A percentile compares a stretch with the other conserved stretches of the same genome.
Conservation (phyloP, 2,888 invertebrate genomes). For the Cetonia aurata region DNA sequence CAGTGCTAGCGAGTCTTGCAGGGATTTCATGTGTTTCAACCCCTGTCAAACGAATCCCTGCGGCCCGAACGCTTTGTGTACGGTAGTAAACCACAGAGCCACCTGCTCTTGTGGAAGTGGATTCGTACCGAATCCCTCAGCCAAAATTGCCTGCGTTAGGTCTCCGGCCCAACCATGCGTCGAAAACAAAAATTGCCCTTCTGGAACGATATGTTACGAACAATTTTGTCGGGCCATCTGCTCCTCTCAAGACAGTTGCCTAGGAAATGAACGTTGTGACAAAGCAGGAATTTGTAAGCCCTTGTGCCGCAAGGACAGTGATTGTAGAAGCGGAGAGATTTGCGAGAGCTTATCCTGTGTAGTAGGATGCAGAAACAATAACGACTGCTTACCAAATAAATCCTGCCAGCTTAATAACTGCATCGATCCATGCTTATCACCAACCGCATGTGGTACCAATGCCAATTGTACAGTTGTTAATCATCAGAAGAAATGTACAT, state of each 20-base stretch:
- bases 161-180: constrained; percentile 81
- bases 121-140: constrained; percentile 88
- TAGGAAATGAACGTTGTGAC: constrained; percentile 86
- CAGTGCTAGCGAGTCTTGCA: constrained; percentile 85
- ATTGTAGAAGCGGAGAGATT: constrained; percentile 89
- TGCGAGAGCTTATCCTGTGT: constrained; percentile 85
- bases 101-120: constrained; percentile 83
- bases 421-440: constrained; percentile 79
- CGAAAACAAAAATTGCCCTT: constrained; percentile 81
- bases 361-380: constrained; percentile 84
- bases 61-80: constrained; percentile 87
- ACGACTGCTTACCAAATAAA: constrained; percentile 79
- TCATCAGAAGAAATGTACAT: constrained; percentile 81
- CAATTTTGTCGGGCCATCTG: constrained; percentile 84
- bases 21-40: constrained; percentile 83
- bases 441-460: constrained; percentile 87
- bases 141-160: constrained; percentile 89
- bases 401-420: constrained; percentile 87
- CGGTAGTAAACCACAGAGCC: constrained; percentile 84
- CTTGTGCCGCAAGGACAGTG: constrained; percentile 85
- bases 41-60: constrained; percentile 84
- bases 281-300: constrained; percentile 83
- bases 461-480: constrained; percentile 78
- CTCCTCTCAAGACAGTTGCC: constrained; percentile 79
- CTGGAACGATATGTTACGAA: constrained; percentile 80